Conservation (phyloP, 2,888 invertebrate species). For the Drosophila neotestacea region DNA sequence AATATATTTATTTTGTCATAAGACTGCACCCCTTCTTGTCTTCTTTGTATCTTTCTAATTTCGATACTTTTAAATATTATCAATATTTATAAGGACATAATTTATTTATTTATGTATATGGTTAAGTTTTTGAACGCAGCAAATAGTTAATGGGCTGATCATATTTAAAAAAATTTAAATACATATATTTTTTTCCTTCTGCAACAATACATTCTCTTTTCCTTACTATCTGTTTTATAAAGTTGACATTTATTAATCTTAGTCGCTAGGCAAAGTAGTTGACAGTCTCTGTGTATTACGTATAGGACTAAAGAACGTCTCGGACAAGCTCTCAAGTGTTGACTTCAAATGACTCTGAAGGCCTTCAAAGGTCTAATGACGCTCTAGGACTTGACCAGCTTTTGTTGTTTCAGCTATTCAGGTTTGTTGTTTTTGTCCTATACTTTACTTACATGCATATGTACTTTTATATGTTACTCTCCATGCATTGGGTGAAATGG, state of each 20-base stretch:
- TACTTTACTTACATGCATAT: slow-evolving; percentile 1
- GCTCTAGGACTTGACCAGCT: slow-evolving; percentile 3
- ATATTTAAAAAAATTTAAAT: neutral
- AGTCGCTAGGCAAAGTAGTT: slow-evolving; percentile 5
- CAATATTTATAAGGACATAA: no score
- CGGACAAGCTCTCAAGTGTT: slow-evolving; percentile 17
- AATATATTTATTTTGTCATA: no score
- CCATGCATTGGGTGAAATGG: slow-evolving; percentile 24
- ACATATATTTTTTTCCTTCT: neutral
- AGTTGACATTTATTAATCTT: neutral
- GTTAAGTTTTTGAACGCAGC: no score
- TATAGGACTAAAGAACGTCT: slow-evolving; percentile 16
- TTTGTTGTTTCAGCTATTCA: slow-evolving; percentile 26
- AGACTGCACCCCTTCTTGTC: no score
- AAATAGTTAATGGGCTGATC: no score
- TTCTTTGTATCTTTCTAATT: no score
- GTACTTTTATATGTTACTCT: neutral
- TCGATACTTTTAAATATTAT: no score
- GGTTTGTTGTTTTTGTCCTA: slow-evolving; percentile 1
- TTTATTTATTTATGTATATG: no score
- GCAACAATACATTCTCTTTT: neutral
- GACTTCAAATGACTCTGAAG: slow-evolving; percentile 12
- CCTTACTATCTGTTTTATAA: no score
- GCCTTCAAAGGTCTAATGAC: slow-evolving; percentile 22
- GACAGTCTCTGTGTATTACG: slow-evolving; percentile 37